These are phyloP conservation scores for Mesocentrotus franciscanus DNA, from an alignment of 53 echinoderm and acorn worm species.

Conservation along the genomic window DNA sequence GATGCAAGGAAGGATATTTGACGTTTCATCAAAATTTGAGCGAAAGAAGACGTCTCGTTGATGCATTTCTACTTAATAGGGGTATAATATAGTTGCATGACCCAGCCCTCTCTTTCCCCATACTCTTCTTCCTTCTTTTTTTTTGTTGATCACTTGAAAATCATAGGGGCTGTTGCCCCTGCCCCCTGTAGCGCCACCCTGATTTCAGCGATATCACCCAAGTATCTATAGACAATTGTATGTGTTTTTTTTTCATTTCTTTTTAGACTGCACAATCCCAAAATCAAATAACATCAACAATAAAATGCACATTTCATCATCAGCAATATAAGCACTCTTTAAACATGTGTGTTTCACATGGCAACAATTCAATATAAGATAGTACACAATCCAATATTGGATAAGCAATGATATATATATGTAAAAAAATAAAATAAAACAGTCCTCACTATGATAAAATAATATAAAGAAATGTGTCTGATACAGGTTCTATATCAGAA, in stretches of 20 bases:
- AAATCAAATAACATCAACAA: neutral
- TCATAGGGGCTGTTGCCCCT: no score
- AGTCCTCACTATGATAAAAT: neutral
- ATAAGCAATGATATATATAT: neutral
- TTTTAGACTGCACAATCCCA: conserved; percentile 21
- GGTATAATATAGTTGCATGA: no score
- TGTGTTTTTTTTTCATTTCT: neutral
- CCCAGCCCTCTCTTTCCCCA: no score
- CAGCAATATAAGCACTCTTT: neutral
- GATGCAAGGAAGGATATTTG: no score
- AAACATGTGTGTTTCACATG: neutral
- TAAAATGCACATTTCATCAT: neutral
- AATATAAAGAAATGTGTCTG: neutral
- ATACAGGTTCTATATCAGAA: neutral
- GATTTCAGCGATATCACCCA: neutral
- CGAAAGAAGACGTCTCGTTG: no score
- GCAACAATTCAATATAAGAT: neutral
- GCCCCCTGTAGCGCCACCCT: no score
- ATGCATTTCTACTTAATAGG: no score
- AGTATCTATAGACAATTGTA: neutral
- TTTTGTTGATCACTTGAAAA: no score
- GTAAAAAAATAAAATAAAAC: neutral
- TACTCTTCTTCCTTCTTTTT: no score
- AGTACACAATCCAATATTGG: neutral
- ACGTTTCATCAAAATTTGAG: no score